Evolutionary conservation across 2,888 invertebrate species (phyloP).

Genomic region (Quadroppia sp.): DNA sequence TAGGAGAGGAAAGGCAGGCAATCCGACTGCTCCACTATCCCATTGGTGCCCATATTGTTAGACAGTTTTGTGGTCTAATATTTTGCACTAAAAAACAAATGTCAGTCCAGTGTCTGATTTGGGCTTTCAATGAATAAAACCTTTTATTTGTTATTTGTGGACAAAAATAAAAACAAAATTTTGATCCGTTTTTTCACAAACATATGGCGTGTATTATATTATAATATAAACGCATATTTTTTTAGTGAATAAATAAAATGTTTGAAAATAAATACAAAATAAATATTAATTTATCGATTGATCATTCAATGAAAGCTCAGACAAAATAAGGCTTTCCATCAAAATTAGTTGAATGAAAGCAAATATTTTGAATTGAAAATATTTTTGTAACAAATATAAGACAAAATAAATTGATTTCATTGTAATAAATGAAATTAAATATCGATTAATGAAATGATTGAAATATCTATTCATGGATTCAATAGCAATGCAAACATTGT

Average conservation of each 20-base stretch:
- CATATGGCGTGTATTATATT: not conserved
- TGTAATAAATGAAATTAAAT: too few species aligned
- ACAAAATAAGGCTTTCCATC: too few species aligned
- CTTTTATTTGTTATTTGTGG: not conserved
- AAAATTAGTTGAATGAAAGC: too few species aligned
- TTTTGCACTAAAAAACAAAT: constrained; percentile 10
- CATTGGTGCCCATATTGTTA: not conserved
- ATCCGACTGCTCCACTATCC: not conserved
- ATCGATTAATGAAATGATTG: too few species aligned
- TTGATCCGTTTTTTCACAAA: not conserved
- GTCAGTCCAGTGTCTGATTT: constrained; percentile 10
- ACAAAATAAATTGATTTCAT: too few species aligned
- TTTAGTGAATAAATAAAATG: not conserved
- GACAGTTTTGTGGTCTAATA: not conserved
- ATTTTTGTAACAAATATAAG: too few species aligned
- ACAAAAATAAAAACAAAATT: not conserved
- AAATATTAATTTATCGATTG: too few species aligned
- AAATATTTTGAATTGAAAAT: too few species aligned
- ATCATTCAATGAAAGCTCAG: too few species aligned
- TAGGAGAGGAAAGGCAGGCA: not conserved
- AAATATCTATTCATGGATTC: not conserved
- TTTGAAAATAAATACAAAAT: not conserved
- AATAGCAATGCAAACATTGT: constrained; percentile 17
- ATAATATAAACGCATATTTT: not conserved
- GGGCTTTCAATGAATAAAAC: not conserved